Base-by-base conservation (phyloP, 2,113 vertebrate genomes). In the Brachypteracias leptosomus region DNA sequence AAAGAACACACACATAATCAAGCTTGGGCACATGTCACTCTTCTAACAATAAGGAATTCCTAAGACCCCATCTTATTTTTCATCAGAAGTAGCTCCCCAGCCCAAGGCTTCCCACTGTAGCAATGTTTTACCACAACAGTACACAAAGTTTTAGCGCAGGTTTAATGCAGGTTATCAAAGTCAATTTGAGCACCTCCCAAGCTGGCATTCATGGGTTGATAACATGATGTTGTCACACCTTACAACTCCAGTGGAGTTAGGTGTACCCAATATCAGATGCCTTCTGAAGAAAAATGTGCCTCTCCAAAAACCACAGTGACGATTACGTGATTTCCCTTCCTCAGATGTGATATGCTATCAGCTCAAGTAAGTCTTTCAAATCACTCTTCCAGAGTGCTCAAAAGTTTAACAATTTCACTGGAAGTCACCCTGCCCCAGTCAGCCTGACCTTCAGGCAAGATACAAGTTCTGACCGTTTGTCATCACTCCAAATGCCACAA, bases 301-400 rank as follows among this genome's bases (percentile, higher is more conserved):
- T 31, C 65, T 72, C 16, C 44, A 61, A 42, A 86, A 83, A 58
- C 1, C 0, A 58, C 0, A 0, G 17, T 6, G 24, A 49, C 20
- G 20, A 52, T 51, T 31, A 78, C 2, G 14, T n/a, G 33, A 63
- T 16, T 24, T 17, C 35, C 36, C 35, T 26, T 76, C 33, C 51
- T 67, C 36, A 59, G 55, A 51, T 3, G 16, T 0, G 0, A 55
- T 5, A 61, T 2, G 16, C 25, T 24, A 40, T 16, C n/a, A 89
- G 49, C 24, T 35, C 63, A 71, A 15, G 0, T 2, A 49, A 51
- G 14, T 21, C 52, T 81, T 89, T 22, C 61, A 40, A 55, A 68
- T 16, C n/a, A 20, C 28, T 42, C 68, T 18, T 35, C 15, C 14
- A 78, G 25, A 47, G 0, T 5, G 17, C 38, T 35, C 57, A 35